Percentiles rank a stretch among this genome's conserved stretches.
Evolutionary conservation across 2,113 vertebrate genomes (phyloP).

Genomic region (Phocoena phocoena): DNA sequence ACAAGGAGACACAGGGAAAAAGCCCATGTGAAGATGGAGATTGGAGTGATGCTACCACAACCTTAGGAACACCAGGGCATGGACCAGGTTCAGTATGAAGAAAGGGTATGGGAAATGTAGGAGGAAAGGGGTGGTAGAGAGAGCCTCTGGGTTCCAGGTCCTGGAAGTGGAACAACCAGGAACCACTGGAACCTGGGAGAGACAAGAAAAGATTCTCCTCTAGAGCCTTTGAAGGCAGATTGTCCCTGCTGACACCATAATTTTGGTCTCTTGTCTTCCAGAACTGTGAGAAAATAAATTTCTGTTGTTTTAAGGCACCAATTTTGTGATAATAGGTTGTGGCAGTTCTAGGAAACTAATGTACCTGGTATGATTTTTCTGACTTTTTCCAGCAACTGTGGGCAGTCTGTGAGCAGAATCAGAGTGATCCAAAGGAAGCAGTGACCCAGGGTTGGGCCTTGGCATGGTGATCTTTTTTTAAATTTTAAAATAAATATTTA

Average conservation of each 20-base stretch:
- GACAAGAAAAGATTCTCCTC: background rate
- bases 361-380: background rate
- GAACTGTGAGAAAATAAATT: background rate
- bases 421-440: background rate
- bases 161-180: background rate
- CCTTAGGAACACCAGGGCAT: background rate
- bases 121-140: no score
- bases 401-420: background rate
- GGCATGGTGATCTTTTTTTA: background rate
- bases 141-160: no score
- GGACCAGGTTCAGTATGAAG: no score
- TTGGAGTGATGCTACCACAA: background rate
- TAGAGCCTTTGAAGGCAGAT: background rate
- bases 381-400: background rate
- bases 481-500: no score
- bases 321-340: background rate
- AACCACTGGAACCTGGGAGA: background rate
- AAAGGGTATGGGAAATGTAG: no score
- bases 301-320: background rate
- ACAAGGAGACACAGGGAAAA: background rate
- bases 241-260: background rate
- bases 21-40: background rate
- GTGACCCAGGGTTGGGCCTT: background rate
- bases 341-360: background rate
- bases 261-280: background rate